Percentiles rank a stretch among this genome's conserved stretches.
Conservation (phyloP, 2,888 invertebrate species). For the Macrosiphum euphorbiae region DNA sequence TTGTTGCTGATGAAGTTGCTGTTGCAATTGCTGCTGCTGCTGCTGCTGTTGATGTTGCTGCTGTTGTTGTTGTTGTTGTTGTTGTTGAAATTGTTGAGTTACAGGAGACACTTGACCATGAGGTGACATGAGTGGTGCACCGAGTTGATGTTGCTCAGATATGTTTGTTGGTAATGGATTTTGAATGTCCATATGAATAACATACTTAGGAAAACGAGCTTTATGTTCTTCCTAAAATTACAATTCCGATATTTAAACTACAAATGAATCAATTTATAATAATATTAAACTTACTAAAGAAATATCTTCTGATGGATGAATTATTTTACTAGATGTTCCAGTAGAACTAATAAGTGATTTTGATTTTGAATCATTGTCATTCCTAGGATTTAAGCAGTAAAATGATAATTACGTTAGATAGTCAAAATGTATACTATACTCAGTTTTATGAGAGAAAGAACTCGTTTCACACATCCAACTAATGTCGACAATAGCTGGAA, state of each 20-base stretch:
- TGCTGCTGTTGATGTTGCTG: conserved; percentile 70
- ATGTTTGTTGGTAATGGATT: conserved; percentile 39
- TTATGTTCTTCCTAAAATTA: conserved; percentile 81
- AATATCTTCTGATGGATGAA: conserved; percentile 94
- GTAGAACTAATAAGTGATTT: conserved; percentile 80
- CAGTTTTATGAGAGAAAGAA: too few relatives aligned
- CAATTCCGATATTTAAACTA: background rate
- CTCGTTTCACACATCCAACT: too few relatives aligned
- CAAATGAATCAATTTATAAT: background rate
- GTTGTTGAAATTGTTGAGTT: conserved; percentile 55
- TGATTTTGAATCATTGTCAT: conserved; percentile 68
- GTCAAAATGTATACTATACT: background rate
- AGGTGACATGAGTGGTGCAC: conserved; percentile 59
- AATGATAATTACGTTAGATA: background rate
- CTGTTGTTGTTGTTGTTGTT: conserved; percentile 66
- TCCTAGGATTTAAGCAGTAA: conserved; percentile 13
- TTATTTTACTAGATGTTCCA: conserved; percentile 88
- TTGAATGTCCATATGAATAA: conserved; percentile 47
- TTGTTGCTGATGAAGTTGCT: conserved; percentile 68
- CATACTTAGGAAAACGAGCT: conserved; percentile 79
- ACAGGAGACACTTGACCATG: conserved; percentile 60
- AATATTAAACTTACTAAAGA: conserved; percentile 75
- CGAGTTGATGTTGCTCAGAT: conserved; percentile 57
- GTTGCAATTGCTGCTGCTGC: conserved; percentile 68
- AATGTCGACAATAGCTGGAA: too few relatives aligned